phyloP scores from a whole-genome alignment of 2,113 vertebrate species.

The human (Homo sapiens) region GRCh38 chr2:85150501-85151000 shows the following conservation, averaged over 20 bases:
- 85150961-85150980: not conserved
- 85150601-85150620: not conserved
- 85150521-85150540: not conserved
- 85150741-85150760: not conserved
- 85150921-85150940: constrained; percentile 19
- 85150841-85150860: not conserved
- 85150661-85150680: not conserved
- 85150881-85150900: not conserved
- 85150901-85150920: not conserved
- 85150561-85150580: not conserved
- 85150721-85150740: not conserved
- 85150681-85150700: not conserved
- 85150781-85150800: constrained; percentile 22
- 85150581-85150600: not conserved
- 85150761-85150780: not conserved
- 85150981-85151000: not conserved
- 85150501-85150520: too few species aligned
- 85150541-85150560: not conserved
- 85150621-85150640: not conserved
- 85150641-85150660: not conserved
- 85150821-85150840: not conserved
- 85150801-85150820: not conserved
- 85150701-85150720: not conserved
- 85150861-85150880: not conserved
- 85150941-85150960: not conserved